Evolutionary conservation across 1,140 invertebrate species (phyloP).

Genomic region (Anoplolepis gracilipes): DNA sequence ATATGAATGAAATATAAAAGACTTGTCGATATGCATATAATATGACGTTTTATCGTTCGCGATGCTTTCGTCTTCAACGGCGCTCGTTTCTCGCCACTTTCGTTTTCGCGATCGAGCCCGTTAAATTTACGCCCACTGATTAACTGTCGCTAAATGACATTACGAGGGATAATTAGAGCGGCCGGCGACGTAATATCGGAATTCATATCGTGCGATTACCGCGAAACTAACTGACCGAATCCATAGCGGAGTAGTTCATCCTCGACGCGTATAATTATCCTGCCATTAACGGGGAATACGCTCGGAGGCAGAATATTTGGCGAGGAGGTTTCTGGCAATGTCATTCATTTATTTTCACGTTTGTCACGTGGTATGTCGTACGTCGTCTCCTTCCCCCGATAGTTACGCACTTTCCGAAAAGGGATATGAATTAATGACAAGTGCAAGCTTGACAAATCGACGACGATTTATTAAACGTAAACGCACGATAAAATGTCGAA

Average conservation of each 20-base stretch:
- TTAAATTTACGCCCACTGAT: conserved; percentile 57
- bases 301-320: conserved; percentile 45
- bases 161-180: conserved; percentile 61
- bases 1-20: conserved; percentile 11
- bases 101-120: neutral
- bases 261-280: conserved; percentile 63
- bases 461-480: conserved; percentile 17
- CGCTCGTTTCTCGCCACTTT: neutral
- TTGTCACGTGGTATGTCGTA: neutral
- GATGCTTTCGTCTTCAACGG: neutral
- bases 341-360: conserved; percentile 70
- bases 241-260: conserved; percentile 63
- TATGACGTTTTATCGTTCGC: neutral
- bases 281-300: conserved; percentile 60
- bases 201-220: conserved; percentile 60
- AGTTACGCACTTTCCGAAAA: neutral
- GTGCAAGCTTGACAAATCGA: neutral
- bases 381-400: conserved; percentile 5
- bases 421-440: neutral
- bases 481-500: conserved; percentile 29
- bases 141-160: conserved; percentile 64
- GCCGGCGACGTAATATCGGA: conserved; percentile 62
- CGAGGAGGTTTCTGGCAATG: conserved; percentile 60
- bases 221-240: conserved; percentile 67
- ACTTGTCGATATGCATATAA: neutral